A percentile compares a stretch with the other conserved stretches of the same genome.
Evolutionary conservation across 2,113 vertebrate species (phyloP).

Genomic region (Amphiprion ocellaris): DNA sequence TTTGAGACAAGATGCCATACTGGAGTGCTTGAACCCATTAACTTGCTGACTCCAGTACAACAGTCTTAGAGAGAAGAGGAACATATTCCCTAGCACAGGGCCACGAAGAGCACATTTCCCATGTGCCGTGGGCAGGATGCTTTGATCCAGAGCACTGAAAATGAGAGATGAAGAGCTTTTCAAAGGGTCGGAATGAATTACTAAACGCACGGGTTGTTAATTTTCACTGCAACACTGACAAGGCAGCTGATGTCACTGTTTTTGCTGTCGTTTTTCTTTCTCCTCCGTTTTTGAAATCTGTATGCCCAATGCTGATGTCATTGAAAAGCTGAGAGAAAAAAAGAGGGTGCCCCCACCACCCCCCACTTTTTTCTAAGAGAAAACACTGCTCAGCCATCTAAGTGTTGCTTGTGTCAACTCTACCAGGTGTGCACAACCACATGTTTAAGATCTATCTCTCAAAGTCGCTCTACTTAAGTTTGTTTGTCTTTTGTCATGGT

Average conservation of each 20-base stretch:
- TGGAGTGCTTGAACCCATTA: constrained; percentile 19
- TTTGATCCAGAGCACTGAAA: constrained; percentile 71
- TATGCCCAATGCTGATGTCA: constrained; percentile 75
- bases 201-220: constrained; percentile 69
- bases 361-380: constrained; percentile 42
- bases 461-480: constrained; percentile 74
- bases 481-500: constrained; percentile 79
- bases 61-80: constrained; percentile 15
- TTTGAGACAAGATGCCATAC: constrained; percentile 33
- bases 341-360: constrained; percentile 4
- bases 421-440: constrained; percentile 75
- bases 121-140: constrained; percentile 29
- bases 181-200: constrained; percentile 75
- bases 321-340: constrained; percentile 50
- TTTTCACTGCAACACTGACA: constrained; percentile 74
- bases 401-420: constrained; percentile 72
- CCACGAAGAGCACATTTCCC: constrained; percentile 57
- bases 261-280: constrained; percentile 70
- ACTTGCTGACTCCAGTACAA: constrained; percentile 22
- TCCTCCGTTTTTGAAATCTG: constrained; percentile 53
- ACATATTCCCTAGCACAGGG: constrained; percentile 28
- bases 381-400: constrained; percentile 61
- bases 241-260: constrained; percentile 77
- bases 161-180: constrained; percentile 69
- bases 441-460: constrained; percentile 74